Base-by-base conservation (phyloP, 2,113 vertebrate genomes). In the Notiomystis cincta region DNA sequence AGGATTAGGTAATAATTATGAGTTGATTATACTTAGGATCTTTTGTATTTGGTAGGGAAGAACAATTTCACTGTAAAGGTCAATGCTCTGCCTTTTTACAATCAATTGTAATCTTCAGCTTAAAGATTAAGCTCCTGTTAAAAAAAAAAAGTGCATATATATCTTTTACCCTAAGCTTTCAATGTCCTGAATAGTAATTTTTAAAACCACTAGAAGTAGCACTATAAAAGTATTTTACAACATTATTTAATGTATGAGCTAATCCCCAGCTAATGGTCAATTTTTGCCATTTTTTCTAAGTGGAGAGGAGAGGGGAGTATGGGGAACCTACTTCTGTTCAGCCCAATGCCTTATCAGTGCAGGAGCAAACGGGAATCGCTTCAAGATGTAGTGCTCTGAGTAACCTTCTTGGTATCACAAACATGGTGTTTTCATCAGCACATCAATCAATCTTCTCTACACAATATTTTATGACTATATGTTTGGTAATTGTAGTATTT, bases 1-100 rank as follows among this genome's bases (percentile, higher is more conserved):
- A 98, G 97, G 95, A 97, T 97, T 97, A 98, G 97, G 97, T 98
- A 98, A 98, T 98, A 98, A 95, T 98, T 97, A 97, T 91, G 91
- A 98, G 96, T 97, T 98, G 98, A 98, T 98, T 98, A 50, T 70
- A 95, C 91, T 97, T 93, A 79, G 37, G 92, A 97, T 98, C 97
- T 95, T 97, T 96, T 95, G 96, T 98, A 94, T 98, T 98, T 98
- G 88, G 94, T 96, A 97, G 88, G 57, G 81, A 92, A 35, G 79
- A 97, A 96, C 19, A 33, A 84, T 97, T 96, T 98, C 87, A 16
- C 56, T 70, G 65, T 96, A 97, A 97, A 97, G 83, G 91, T 95
- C 40, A 42, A 64, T 67, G 72, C 73, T 47, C 90, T 90, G 35
- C 90, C 81, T 72, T 97, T 92, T 78, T 95, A 93, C 92, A 97